Evolutionary conservation across 2,888 invertebrate species (phyloP).

Genomic region (Eilema griseolum): DNA sequence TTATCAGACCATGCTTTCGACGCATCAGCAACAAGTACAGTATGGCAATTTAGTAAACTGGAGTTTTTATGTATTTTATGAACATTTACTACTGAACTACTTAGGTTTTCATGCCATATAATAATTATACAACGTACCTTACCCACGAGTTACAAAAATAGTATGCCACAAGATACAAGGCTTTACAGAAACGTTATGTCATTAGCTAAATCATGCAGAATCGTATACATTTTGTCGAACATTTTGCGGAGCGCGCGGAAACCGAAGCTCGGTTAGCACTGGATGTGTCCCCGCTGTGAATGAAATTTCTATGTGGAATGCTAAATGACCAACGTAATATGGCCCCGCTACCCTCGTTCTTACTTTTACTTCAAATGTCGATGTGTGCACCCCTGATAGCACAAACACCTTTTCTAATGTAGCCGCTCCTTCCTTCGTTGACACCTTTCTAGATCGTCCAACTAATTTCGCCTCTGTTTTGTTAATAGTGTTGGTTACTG

Average conservation of each 20-base stretch:
- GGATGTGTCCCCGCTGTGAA: slow-evolving; percentile 79
- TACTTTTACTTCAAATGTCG: slow-evolving; percentile 63
- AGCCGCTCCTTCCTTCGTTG: slow-evolving; percentile 86
- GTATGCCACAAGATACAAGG: slow-evolving; percentile 40
- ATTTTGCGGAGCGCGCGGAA: slow-evolving; percentile 81
- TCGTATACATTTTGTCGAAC: slow-evolving; percentile 61
- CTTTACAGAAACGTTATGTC: slow-evolving; percentile 40
- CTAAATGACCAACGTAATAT: slow-evolving; percentile 68
- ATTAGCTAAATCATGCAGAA: slow-evolving; percentile 53
- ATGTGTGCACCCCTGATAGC: slow-evolving; percentile 83
- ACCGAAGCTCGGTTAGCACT: slow-evolving; percentile 69
- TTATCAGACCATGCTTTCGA: background rate
- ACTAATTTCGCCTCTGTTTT: slow-evolving; percentile 74
- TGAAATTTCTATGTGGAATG: slow-evolving; percentile 83
- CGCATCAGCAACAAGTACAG: background rate
- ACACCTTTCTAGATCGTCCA: slow-evolving; percentile 87
- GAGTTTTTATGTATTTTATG: background rate
- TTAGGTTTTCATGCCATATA: background rate
- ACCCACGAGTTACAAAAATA: slow-evolving; percentile 27
- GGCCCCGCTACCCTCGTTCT: slow-evolving; percentile 68
- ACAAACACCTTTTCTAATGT: slow-evolving; percentile 77
- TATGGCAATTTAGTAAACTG: background rate
- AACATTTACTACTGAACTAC: background rate
- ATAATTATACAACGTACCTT: background rate
- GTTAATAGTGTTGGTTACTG: slow-evolving; percentile 57